These are phyloP conservation scores for Aphyosemion australe DNA, from an alignment of 2,113 vertebrate species.

Conservation along the genomic window DNA sequence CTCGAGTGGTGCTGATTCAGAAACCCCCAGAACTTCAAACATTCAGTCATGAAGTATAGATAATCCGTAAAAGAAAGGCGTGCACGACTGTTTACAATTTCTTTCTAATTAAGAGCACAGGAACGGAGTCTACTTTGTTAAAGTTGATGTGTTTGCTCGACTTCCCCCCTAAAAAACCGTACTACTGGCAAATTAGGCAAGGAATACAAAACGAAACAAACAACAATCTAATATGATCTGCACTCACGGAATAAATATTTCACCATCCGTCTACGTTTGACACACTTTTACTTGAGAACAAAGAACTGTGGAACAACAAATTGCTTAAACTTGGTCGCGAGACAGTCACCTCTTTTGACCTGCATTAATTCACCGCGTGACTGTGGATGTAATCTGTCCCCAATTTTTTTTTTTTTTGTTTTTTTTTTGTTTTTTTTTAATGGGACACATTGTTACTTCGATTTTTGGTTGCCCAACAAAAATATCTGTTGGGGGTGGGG, in stretches of 20 bases:
- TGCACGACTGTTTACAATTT: constrained; percentile 78
- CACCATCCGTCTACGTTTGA: constrained; percentile 79
- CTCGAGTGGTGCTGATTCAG: constrained; percentile 79
- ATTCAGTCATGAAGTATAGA: constrained; percentile 82
- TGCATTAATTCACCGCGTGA: constrained; percentile 49
- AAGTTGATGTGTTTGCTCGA: constrained; percentile 76
- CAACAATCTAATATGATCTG: constrained; percentile 76
- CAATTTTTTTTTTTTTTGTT: constrained; percentile 47
- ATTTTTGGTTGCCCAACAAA: constrained; percentile 33
- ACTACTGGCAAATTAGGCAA: constrained; percentile 75
- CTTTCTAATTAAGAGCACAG: constrained; percentile 79
- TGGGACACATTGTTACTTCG: constrained; percentile 31
- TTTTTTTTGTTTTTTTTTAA: constrained; percentile 23
- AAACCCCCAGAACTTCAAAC: constrained; percentile 83
- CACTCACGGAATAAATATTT: constrained; percentile 81
- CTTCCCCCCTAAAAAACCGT: constrained; percentile 65
- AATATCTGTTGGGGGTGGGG: constrained; percentile 18
- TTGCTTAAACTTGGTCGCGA: constrained; percentile 68
- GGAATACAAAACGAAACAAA: constrained; percentile 78
- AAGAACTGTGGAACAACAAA: constrained; percentile 72
- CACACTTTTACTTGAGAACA: constrained; percentile 76
- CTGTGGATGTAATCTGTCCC: constrained; percentile 38
- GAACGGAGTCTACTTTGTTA: constrained; percentile 73
- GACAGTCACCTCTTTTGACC: constrained; percentile 65
- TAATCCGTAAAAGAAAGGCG: constrained; percentile 78